phyloP scores from a whole-genome alignment of 2,797 vertebrate species.

The Botia kubotai region DNA sequence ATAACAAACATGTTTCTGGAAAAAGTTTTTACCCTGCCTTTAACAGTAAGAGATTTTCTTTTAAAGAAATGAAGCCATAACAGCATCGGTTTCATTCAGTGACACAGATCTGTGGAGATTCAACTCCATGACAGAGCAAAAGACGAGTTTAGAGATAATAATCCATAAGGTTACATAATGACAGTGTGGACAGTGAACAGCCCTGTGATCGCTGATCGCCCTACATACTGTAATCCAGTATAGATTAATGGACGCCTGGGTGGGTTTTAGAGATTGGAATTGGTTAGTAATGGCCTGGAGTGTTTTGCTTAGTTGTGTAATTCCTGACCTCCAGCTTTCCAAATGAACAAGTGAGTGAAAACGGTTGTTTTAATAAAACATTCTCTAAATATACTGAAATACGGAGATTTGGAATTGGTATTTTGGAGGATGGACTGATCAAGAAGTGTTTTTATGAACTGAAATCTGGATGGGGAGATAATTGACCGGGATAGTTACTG shows the following conservation, averaged over 20 bases:
- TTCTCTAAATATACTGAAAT: not conserved
- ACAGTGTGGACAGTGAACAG: constrained; percentile 38
- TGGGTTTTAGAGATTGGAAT: constrained; percentile 19
- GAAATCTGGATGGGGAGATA: too few species aligned
- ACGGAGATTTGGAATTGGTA: too few species aligned
- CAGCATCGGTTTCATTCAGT: not conserved
- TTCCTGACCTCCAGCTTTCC: constrained; percentile 1
- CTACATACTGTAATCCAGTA: constrained; percentile 56
- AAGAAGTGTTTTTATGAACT: too few species aligned
- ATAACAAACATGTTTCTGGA: too few species aligned
- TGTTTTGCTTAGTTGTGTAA: constrained; percentile 7
- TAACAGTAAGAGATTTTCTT: not conserved
- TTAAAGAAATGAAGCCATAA: not conserved
- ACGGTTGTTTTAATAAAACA: not conserved
- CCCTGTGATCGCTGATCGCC: constrained; percentile 59
- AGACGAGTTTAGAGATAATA: too few species aligned
- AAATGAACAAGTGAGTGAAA: not conserved
- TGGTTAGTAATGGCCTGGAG: constrained; percentile 13
- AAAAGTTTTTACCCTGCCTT: too few species aligned
- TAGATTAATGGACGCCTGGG: constrained; percentile 20
- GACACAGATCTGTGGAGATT: constrained; percentile 12
- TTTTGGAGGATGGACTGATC: too few species aligned
- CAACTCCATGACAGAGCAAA: constrained; percentile 9
- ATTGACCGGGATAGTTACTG: too few species aligned
- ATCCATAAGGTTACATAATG: constrained; percentile 53